Conservation (phyloP, 1,140 invertebrate species). For the Temnothorax nylanderi region DNA sequence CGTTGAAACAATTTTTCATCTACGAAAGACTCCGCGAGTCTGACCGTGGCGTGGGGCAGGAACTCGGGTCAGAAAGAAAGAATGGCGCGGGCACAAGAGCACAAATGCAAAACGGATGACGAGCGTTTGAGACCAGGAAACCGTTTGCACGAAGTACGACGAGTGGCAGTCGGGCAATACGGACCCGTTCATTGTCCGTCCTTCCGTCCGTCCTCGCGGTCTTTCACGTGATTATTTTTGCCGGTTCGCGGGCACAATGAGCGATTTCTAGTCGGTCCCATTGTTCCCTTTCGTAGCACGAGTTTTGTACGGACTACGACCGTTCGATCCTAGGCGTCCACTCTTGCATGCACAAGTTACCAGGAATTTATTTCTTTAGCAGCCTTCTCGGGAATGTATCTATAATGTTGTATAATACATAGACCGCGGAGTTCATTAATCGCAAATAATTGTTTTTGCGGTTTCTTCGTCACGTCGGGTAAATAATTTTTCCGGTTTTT, state of each 20-base stretch:
- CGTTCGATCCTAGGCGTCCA: constrained; percentile 65
- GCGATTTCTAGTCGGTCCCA: constrained; percentile 79
- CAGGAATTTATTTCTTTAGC: constrained; percentile 66
- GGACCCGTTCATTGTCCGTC: constrained; percentile 77
- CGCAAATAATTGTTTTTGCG: not conserved
- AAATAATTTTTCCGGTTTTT: constrained; percentile 13
- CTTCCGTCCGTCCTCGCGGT: constrained; percentile 77
- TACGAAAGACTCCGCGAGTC: constrained; percentile 20
- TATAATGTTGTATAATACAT: not conserved
- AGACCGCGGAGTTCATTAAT: constrained; percentile 6
- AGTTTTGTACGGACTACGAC: constrained; percentile 70
- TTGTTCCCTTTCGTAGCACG: constrained; percentile 78
- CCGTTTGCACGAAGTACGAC: constrained; percentile 73
- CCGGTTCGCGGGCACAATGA: constrained; percentile 80
- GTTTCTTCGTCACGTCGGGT: not conserved
- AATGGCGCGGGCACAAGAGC: constrained; percentile 52
- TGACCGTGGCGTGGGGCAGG: constrained; percentile 48
- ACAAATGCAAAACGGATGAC: constrained; percentile 79
- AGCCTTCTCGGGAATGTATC: constrained; percentile 3
- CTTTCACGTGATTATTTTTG: constrained; percentile 81
- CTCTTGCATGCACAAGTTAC: constrained; percentile 63
- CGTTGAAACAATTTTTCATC: constrained; percentile 53
- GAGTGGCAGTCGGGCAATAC: constrained; percentile 76
- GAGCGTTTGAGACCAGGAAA: constrained; percentile 72
- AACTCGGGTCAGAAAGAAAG: constrained; percentile 61